phyloP scores from a whole-genome alignment of 2,113 vertebrate genomes.

The Trematomus loennbergii region DNA sequence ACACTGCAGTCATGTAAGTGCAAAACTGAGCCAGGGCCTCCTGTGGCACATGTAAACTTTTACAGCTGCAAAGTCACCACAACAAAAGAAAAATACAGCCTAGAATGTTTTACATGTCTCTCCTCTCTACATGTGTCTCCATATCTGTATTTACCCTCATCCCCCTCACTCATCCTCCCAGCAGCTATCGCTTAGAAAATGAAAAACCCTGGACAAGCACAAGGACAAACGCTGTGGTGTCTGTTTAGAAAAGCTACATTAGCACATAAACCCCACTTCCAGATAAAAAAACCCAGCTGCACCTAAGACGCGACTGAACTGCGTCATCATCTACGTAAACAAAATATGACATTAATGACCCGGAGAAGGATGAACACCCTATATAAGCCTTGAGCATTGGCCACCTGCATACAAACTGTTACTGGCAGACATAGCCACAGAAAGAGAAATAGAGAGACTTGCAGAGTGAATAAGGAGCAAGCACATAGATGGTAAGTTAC shows the following conservation, averaged over 20 bases:
- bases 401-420: slow-evolving; percentile 1
- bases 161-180: background rate
- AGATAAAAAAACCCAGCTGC: slow-evolving; percentile 17
- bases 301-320: slow-evolving; percentile 13
- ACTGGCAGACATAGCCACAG: background rate
- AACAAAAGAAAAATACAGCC: background rate
- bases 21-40: slow-evolving; percentile 22
- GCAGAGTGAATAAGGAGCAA: slow-evolving; percentile 33
- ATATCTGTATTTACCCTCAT: background rate
- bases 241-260: slow-evolving; percentile 37
- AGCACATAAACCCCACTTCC: slow-evolving; percentile 26
- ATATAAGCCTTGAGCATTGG: background rate
- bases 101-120: background rate
- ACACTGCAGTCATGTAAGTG: slow-evolving; percentile 29
- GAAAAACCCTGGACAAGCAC: slow-evolving; percentile 14
- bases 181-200: background rate
- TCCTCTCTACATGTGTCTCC: background rate
- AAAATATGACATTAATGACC: slow-evolving; percentile 46
- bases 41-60: background rate
- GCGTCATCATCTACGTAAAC: slow-evolving; percentile 60
- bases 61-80: slow-evolving; percentile 41
- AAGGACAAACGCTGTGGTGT: slow-evolving; percentile 8
- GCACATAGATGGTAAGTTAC: slow-evolving; percentile 62
- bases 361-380: slow-evolving; percentile 25
- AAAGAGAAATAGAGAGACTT: slow-evolving; percentile 13